Percentiles rank a stretch among this genome's conserved stretches.
Conservation (phyloP, 2,888 invertebrate species). For the Ryuthela nishihirai region DNA sequence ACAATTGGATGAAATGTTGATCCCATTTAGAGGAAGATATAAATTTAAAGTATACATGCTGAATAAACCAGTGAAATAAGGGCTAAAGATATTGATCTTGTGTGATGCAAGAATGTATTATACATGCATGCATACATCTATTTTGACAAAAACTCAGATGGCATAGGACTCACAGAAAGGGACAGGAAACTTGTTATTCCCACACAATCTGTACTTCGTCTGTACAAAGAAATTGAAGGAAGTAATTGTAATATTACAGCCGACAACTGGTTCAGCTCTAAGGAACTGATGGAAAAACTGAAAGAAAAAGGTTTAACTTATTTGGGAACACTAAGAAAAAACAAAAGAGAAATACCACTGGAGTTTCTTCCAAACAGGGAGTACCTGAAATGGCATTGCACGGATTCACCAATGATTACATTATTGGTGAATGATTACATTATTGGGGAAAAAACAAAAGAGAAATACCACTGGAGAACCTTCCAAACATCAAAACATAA, state of each 20-base stretch:
- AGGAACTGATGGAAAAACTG: neutral
- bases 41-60: constrained; percentile 44
- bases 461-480: no score
- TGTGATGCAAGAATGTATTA: constrained; percentile 44
- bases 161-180: neutral
- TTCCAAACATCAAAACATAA: no score
- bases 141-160: constrained; percentile 10
- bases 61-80: constrained; percentile 47
- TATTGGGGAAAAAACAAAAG: no score
- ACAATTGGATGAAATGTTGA: constrained; percentile 46
- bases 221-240: neutral
- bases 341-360: constrained; percentile 8
- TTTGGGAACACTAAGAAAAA: constrained; percentile 8
- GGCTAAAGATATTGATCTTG: constrained; percentile 47
- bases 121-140: constrained; percentile 5
- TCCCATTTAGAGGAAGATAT: constrained; percentile 44
- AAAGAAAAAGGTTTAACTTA: neutral
- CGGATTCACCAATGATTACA: no score
- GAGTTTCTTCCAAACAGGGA: neutral
- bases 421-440: no score
- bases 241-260: constrained; percentile 8
- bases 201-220: constrained; percentile 7
- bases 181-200: neutral
- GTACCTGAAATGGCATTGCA: no score
- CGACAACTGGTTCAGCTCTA: constrained; percentile 12